Evolutionary conservation across 2,888 invertebrate genomes (phyloP).

Genomic region (Sthenelais limicola): DNA sequence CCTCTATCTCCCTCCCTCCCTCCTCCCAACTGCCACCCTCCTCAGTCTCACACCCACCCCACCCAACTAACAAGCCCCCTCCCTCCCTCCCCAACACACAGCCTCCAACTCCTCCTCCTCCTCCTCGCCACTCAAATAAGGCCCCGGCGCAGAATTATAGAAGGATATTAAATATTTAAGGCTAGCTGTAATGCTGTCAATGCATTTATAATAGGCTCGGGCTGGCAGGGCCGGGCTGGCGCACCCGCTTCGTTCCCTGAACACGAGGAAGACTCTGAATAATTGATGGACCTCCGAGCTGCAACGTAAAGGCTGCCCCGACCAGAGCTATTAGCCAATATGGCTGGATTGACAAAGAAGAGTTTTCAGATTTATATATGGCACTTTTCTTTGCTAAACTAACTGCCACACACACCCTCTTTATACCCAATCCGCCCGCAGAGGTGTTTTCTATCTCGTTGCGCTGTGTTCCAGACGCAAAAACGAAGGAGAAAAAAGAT

Average conservation of each 20-base stretch:
- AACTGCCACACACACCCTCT: too few relatives aligned
- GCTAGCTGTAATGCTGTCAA: slow-evolving; percentile 24
- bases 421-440: too few relatives aligned
- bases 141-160: slow-evolving; percentile 22
- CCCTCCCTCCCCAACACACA: neutral
- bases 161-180: slow-evolving; percentile 22
- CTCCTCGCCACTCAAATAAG: slow-evolving; percentile 6
- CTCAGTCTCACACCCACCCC: neutral
- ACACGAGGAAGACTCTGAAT: neutral
- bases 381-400: too few relatives aligned
- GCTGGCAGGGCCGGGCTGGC: slow-evolving; percentile 12
- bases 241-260: slow-evolving; percentile 17
- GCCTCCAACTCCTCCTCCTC: neutral
- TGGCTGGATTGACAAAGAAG: too few relatives aligned
- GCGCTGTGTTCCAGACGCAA: too few relatives aligned
- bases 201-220: slow-evolving; percentile 30
- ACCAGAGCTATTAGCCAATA: too few relatives aligned
- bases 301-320: too few relatives aligned
- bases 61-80: neutral
- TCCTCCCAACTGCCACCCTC: neutral
- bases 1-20: neutral
- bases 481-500: too few relatives aligned
- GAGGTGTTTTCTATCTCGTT: too few relatives aligned
- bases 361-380: too few relatives aligned
- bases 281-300: slow-evolving; percentile 13